Evolutionary conservation across 2,113 vertebrate genomes (phyloP).

Genomic region (Lepidothrix coronata): DNA sequence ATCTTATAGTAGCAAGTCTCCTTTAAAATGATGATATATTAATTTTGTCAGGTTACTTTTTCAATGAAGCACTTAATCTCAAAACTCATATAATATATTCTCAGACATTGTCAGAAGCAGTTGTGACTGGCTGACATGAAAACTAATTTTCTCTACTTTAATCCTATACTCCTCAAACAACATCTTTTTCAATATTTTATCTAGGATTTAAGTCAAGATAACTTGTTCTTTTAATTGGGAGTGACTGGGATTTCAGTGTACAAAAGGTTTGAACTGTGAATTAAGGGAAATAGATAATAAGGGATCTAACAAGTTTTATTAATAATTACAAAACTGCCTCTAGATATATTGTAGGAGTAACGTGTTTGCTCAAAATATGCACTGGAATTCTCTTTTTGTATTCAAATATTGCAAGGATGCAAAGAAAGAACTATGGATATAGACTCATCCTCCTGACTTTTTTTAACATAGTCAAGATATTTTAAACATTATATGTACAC

Average conservation of each 20-base stretch:
- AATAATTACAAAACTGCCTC: not conserved
- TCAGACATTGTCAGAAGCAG: not conserved
- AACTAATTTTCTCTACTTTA: not conserved
- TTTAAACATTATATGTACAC: not conserved
- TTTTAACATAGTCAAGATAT: not conserved
- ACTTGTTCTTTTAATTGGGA: not conserved
- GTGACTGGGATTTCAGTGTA: not conserved
- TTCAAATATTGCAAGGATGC: not conserved
- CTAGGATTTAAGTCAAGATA: not conserved
- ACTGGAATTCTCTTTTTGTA: not conserved
- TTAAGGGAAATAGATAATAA: not conserved
- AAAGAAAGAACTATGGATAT: not conserved
- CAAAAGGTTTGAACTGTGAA: not conserved
- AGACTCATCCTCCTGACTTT: not conserved
- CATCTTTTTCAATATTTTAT: not conserved
- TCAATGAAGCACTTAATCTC: not conserved
- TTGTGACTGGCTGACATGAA: not conserved
- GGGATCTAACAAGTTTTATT: not conserved
- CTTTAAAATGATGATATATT: not conserved
- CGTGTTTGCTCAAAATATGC: not conserved
- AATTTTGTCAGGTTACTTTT: not conserved
- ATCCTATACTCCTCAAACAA: not conserved
- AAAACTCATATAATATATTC: not conserved
- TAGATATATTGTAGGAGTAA: not conserved
- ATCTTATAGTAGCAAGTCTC: not conserved